Evolutionary conservation across 2,113 vertebrate genomes (phyloP).

Genomic region (Melanostigma gelatinosum): DNA sequence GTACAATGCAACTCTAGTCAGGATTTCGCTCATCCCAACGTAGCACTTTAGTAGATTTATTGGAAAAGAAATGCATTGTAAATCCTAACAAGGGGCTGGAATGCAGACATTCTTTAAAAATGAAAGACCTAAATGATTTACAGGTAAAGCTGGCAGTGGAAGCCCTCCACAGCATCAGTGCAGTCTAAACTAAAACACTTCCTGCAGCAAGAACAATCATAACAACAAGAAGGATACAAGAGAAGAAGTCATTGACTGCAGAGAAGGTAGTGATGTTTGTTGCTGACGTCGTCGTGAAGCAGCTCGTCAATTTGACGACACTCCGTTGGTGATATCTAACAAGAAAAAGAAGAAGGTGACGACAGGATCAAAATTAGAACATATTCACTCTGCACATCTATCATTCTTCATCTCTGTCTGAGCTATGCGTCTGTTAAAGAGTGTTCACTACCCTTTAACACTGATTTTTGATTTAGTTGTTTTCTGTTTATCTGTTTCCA

Average conservation of each 20-base stretch:
- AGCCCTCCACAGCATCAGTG: constrained; percentile 10
- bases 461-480: background rate
- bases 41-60: constrained; percentile 58
- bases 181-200: constrained; percentile 17
- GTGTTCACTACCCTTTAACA: background rate
- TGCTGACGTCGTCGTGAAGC: constrained; percentile 72
- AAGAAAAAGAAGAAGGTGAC: constrained; percentile 15
- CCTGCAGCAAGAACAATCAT: constrained; percentile 17
- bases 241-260: constrained; percentile 89
- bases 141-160: constrained; percentile 53
- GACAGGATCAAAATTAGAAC: background rate
- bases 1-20: constrained; percentile 26
- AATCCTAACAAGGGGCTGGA: constrained; percentile 63
- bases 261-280: constrained; percentile 87
- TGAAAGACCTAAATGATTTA: constrained; percentile 66
- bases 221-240: constrained; percentile 87
- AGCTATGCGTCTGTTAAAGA: background rate
- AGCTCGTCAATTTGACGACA: constrained; percentile 71
- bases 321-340: constrained; percentile 85
- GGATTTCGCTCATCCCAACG: constrained; percentile 12
- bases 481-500: background rate
- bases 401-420: background rate
- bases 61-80: constrained; percentile 61
- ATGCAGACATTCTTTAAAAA: constrained; percentile 72
- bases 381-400: background rate